A percentile compares a stretch with the other conserved stretches of the same genome.
Evolutionary conservation across 1,140 invertebrate species (phyloP).

Genomic region (Epicauta chinensis): DNA sequence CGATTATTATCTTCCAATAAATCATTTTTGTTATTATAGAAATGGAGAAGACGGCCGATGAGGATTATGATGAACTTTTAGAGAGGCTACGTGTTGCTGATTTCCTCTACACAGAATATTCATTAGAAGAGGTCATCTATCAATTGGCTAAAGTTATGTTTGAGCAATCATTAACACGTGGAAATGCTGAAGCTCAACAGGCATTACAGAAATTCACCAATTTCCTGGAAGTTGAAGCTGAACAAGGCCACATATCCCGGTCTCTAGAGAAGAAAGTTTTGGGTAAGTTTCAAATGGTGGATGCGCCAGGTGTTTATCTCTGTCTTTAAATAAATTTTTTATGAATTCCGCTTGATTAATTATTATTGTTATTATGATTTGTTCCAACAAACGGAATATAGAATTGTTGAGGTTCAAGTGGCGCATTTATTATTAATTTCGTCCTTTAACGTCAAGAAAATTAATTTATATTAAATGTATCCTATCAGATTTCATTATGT

Average conservation of each 20-base stretch:
- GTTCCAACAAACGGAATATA: too few species aligned
- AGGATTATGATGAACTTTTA: slow-evolving; percentile 54
- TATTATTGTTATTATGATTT: too few species aligned
- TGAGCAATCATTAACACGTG: slow-evolving; percentile 57
- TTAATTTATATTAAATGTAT: too few species aligned
- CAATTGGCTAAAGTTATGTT: slow-evolving; percentile 72
- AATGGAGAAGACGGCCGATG: slow-evolving; percentile 33
- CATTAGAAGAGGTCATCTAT: slow-evolving; percentile 68
- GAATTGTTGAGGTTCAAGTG: too few species aligned
- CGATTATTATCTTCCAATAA: too few species aligned
- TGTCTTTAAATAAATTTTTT: too few species aligned
- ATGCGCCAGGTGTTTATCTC: too few species aligned
- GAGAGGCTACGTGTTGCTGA: slow-evolving; percentile 58
- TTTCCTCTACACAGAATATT: slow-evolving; percentile 62
- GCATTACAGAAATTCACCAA: slow-evolving; percentile 61
- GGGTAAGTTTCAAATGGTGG: slow-evolving; percentile 46
- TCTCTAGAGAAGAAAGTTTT: slow-evolving; percentile 67
- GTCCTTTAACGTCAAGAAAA: too few species aligned
- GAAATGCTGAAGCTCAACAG: slow-evolving; percentile 58
- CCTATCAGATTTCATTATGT: too few species aligned
- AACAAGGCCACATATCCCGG: slow-evolving; percentile 59
- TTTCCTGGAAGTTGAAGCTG: slow-evolving; percentile 63
- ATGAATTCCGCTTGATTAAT: too few species aligned
- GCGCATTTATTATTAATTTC: too few species aligned
- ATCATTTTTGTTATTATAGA: slow-evolving; percentile 1